Evolutionary conservation across 2,888 invertebrate species (phyloP).

Genomic region (Drosophila algonquin): DNA sequence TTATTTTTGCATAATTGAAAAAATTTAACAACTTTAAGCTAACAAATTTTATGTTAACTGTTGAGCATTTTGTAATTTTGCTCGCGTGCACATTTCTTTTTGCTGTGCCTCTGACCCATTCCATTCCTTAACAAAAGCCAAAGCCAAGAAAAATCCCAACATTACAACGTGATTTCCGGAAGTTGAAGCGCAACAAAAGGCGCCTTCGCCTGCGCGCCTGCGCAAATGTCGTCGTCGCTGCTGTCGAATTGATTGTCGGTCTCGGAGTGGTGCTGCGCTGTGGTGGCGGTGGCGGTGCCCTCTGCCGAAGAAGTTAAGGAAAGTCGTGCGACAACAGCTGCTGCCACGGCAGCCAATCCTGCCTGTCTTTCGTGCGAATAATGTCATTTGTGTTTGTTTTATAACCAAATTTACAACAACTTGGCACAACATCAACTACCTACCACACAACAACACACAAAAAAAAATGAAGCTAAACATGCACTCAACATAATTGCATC

Average conservation of each 20-base stretch:
- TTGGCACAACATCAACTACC: constrained; percentile 42
- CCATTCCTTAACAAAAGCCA: constrained; percentile 36
- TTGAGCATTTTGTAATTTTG: constrained; percentile 68
- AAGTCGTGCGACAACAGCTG: constrained; percentile 31
- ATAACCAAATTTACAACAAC: constrained; percentile 73
- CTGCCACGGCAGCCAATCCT: constrained; percentile 56
- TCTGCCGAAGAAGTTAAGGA: constrained; percentile 38
- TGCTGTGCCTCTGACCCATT: constrained; percentile 41
- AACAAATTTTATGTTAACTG: constrained; percentile 53
- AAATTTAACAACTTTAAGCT: constrained; percentile 60
- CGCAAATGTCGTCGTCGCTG: constrained; percentile 67
- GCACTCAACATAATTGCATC: constrained; percentile 54
- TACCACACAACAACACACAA: constrained; percentile 29
- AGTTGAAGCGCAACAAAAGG: constrained; percentile 69
- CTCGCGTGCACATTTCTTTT: constrained; percentile 67
- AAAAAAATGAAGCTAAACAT: constrained; percentile 36
- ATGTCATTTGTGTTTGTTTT: constrained; percentile 79
- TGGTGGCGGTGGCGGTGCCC: constrained; percentile 14
- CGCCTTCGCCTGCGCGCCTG: constrained; percentile 45
- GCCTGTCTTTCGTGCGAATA: constrained; percentile 73
- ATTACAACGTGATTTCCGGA: constrained; percentile 80
- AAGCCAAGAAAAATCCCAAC: constrained; percentile 44
- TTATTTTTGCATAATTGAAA: constrained; percentile 60
- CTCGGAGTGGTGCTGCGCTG: constrained; percentile 6
- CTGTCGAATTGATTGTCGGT: constrained; percentile 69